Evolutionary conservation across 2,888 invertebrate species (phyloP).

Genomic region (Pogonocherus hispidulus): DNA sequence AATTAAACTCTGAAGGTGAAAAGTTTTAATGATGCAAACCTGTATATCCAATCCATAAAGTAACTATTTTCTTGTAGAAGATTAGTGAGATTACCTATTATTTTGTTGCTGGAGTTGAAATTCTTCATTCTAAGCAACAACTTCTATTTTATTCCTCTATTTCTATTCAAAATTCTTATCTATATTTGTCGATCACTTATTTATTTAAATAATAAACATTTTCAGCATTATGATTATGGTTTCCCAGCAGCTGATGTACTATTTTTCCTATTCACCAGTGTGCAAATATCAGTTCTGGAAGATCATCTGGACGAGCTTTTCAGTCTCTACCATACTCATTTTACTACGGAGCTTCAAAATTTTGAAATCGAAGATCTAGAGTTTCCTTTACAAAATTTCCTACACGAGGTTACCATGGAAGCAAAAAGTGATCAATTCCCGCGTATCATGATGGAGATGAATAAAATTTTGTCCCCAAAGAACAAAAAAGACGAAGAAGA

Average conservation of each 20-base stretch:
- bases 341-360: not conserved
- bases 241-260: constrained; percentile 23
- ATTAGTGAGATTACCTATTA: no score
- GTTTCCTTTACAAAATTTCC: constrained; percentile 5
- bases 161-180: no score
- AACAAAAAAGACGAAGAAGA: constrained; percentile 12
- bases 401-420: constrained; percentile 5
- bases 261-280: constrained; percentile 25
- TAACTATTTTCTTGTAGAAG: no score
- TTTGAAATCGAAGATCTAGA: not conserved
- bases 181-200: no score
- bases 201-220: no score
- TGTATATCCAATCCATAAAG: no score
- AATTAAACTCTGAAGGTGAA: no score
- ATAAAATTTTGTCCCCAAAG: not conserved
- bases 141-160: no score
- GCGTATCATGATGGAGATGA: constrained; percentile 3
- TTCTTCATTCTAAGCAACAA: no score
- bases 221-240: constrained; percentile 18
- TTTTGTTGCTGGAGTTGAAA: no score
- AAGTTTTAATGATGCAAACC: no score
- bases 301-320: constrained; percentile 7
- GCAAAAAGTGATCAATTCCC: constrained; percentile 1
- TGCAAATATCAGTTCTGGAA: constrained; percentile 6
- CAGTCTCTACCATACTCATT: not conserved